Conservation (phyloP, 2,797 vertebrate species). For the Etheostoma perlongum region DNA sequence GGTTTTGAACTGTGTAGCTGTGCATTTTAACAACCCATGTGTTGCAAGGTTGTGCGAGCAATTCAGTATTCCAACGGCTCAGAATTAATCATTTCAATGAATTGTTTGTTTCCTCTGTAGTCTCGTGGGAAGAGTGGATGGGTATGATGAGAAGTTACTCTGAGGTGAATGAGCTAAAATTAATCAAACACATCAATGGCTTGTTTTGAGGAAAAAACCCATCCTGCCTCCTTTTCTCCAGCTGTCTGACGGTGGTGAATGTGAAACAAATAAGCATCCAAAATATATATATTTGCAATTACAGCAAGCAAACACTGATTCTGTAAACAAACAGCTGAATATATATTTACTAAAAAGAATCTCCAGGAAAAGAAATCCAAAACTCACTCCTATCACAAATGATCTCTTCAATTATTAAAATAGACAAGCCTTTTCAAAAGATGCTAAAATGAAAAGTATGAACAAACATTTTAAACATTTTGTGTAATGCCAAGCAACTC, state of each 20-base stretch:
- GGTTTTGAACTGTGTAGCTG: constrained; percentile 62
- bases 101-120: constrained; percentile 73
- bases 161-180: constrained; percentile 67
- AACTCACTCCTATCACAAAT: constrained; percentile 59
- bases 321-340: constrained; percentile 66
- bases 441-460: constrained; percentile 10
- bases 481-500: constrained; percentile 41
- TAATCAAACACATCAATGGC: constrained; percentile 71
- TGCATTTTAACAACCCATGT: constrained; percentile 63
- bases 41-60: constrained; percentile 54
- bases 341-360: constrained; percentile 78
- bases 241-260: constrained; percentile 32
- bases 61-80: constrained; percentile 53
- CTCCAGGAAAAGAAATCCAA: constrained; percentile 23
- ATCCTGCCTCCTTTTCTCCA: constrained; percentile 37
- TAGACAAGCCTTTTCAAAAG: constrained; percentile 52
- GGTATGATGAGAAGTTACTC: constrained; percentile 63
- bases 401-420: constrained; percentile 61
- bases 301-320: constrained; percentile 37
- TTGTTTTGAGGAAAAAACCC: constrained; percentile 54
- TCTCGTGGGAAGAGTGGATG: constrained; percentile 60
- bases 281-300: constrained; percentile 37
- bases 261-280: constrained; percentile 31
- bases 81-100: constrained; percentile 76
- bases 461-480: constrained; percentile 44